Conservation (phyloP, 2,797 vertebrate species). For the Myotis vivesi region DNA sequence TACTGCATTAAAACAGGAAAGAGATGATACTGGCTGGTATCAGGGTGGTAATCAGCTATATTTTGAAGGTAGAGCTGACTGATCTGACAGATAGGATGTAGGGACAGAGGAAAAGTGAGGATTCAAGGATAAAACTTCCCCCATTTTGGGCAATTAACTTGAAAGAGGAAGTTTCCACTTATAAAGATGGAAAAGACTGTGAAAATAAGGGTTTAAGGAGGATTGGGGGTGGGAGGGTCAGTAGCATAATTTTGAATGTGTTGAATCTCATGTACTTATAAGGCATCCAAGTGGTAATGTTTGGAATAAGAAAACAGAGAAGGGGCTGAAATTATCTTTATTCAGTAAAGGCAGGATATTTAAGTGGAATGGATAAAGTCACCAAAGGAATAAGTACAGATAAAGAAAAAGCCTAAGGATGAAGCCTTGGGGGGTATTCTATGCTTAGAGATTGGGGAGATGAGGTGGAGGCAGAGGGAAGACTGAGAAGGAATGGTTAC, state of each 20-base stretch:
- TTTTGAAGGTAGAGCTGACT: not conserved
- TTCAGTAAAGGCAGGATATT: not conserved
- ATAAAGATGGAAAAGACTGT: not conserved
- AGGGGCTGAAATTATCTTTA: not conserved
- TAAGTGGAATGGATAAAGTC: not conserved
- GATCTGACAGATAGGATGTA: not conserved
- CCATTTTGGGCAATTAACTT: not conserved
- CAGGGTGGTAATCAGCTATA: not conserved
- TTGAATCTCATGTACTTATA: not conserved
- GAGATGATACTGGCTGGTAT: not conserved
- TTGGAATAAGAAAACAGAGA: not conserved
- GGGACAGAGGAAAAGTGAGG: not conserved
- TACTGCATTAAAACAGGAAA: not conserved
- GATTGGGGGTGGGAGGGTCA: not conserved
- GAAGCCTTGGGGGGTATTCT: not conserved
- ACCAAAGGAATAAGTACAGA: too few species aligned
- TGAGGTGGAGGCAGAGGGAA: not conserved
- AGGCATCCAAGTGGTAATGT: not conserved
- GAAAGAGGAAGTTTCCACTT: conserved; percentile 1
- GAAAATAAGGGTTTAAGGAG: not conserved
- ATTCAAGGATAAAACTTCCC: not conserved
- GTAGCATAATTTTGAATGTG: not conserved
- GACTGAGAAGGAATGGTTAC: not conserved
- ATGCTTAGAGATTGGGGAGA: not conserved
- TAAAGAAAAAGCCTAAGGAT: not conserved